These are phyloP conservation scores for Peromyscus attwateri DNA, from an alignment of 2,797 vertebrate genomes.

Conservation along the genomic window DNA sequence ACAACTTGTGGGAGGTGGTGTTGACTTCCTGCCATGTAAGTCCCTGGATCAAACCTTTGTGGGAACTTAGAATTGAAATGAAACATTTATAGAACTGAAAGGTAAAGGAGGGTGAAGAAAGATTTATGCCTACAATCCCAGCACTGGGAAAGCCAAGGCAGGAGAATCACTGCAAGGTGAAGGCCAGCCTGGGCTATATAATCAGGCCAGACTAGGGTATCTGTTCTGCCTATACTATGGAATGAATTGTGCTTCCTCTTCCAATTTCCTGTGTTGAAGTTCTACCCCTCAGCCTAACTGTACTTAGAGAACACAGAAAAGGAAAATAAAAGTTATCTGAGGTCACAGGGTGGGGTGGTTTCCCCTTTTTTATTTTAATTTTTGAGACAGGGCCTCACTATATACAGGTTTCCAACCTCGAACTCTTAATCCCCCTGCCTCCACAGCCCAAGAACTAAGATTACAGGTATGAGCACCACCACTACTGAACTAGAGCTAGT, in stretches of 20 bases:
- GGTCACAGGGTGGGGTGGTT: neutral
- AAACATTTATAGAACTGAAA: constrained; percentile 40
- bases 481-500: neutral
- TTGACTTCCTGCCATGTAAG: neutral
- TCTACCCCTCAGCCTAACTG: neutral
- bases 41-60: neutral
- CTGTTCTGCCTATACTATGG: neutral
- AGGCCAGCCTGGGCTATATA: neutral
- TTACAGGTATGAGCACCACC: neutral
- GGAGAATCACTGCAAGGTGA: neutral
- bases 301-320: neutral
- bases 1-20: neutral
- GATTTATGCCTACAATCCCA: neutral
- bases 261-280: constrained; percentile 4
- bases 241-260: constrained; percentile 7
- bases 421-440: neutral
- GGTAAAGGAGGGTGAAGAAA: neutral
- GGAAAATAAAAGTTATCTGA: neutral
- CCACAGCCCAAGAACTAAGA: neutral
- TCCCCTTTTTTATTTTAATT: neutral
- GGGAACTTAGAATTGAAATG: constrained; percentile 44
- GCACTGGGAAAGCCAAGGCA: neutral
- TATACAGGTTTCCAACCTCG: neutral
- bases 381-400: neutral
- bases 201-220: neutral